Evolutionary conservation across 2,888 invertebrate species (phyloP), one percentile per base, ranked within the genome.

Genomic region (Clitarchus hookeri): DNA sequence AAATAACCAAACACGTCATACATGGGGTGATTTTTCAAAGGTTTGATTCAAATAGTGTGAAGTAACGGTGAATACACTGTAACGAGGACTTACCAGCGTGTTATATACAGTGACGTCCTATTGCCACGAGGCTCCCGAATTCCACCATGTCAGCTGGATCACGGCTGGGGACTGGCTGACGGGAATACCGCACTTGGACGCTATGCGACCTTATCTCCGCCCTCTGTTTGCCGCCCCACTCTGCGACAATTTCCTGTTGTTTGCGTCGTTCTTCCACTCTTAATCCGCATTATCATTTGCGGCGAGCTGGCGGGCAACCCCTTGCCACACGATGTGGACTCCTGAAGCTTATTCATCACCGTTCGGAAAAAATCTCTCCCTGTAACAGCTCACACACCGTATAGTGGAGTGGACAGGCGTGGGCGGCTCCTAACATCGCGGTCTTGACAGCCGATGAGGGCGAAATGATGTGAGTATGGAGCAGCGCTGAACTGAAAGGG

Each of bases 141-240:
- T n/a, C 23, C 65, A 65, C 65, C 65, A 65, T 65, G 65, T n/a
- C 65, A 65, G 8, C 23, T 1, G 23, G 65, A 65, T 19, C 23
- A 19, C 19, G 23, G 19, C 65, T 23, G 2, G 65, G 16, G 13
- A 65, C 65, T 65, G 65, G 65, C 13, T 12, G 65, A 19, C n/a
- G 65, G 65, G 1, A 65, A 65, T 65, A 65, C 65, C 65, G 1
- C 65, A 23, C 23, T 65, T 23, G 65, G 65, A 65, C 23, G 65
- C 19, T n/a, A n/a, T n/a, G 65, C 65, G 65, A 65, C 65, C 23
- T 65, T 65, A 65, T 65, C 65, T 65, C 65, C 65, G 65, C 65
- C 65, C 65, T 65, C 65, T 65, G 65, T 65, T 65, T 65, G n/a
- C 65, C n/a, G 65, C 65, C 65, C 65, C 65, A 65, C 65, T 65